phyloP scores from a whole-genome alignment of 2,888 invertebrate genomes.

The Coleophora deauratella region DNA sequence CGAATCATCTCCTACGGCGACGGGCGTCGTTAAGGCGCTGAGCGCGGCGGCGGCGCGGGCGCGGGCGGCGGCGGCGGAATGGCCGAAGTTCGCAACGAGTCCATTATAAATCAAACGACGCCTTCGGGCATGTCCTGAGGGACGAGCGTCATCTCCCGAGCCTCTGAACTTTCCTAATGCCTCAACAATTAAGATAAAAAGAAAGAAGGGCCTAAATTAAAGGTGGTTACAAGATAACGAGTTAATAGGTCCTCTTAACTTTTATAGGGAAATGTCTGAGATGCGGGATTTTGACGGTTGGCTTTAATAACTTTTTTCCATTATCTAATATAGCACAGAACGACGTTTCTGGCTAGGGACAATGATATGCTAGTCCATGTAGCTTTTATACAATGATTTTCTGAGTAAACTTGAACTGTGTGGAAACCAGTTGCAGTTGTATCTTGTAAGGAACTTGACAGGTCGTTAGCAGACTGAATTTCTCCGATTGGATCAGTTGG shows the following conservation, averaged over 20 bases:
- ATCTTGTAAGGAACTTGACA: not conserved
- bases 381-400: no score
- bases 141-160: slow-evolving; percentile 61
- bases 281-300: slow-evolving; percentile 19
- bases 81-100: slow-evolving; percentile 72
- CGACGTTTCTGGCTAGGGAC: no score
- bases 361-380: no score
- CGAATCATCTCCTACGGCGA: slow-evolving; percentile 71
- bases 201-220: slow-evolving; percentile 70
- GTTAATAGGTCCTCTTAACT: slow-evolving; percentile 61
- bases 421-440: no score
- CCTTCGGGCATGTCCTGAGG: slow-evolving; percentile 71
- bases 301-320: not conserved
- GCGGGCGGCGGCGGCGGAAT: slow-evolving; percentile 49
- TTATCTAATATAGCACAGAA: no score
- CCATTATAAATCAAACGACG: slow-evolving; percentile 75
- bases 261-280: slow-evolving; percentile 33
- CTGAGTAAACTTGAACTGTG: no score
- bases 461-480: slow-evolving; percentile 19
- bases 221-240: slow-evolving; percentile 72
- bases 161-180: slow-evolving; percentile 66
- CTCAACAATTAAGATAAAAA: slow-evolving; percentile 74
- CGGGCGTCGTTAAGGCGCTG: slow-evolving; percentile 65
- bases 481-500: no score
- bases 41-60: slow-evolving; percentile 41